Percentiles rank a stretch among this genome's conserved stretches.
phyloP scores from a whole-genome alignment of 2,797 vertebrate species.

The Ctenochaetus hawaiiensis region DNA sequence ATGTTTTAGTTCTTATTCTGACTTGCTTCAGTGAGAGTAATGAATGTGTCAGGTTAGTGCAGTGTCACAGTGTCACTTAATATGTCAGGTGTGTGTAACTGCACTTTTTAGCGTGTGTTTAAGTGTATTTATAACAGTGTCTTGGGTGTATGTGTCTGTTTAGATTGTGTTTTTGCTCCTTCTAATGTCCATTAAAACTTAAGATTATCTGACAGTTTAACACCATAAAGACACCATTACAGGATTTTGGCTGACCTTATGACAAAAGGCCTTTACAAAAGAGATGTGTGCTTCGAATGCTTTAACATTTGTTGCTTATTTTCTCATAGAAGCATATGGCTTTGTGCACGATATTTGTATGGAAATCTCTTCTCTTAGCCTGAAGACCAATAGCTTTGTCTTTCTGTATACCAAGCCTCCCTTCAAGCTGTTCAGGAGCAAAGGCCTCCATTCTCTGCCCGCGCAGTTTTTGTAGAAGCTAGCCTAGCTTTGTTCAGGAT shows the following conservation, averaged over 20 bases:
- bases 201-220: neutral
- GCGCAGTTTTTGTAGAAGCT: slow-evolving; percentile 62
- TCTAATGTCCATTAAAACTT: neutral
- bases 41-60: no score
- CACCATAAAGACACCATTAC: slow-evolving; percentile 1
- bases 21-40: no score
- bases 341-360: slow-evolving; percentile 28
- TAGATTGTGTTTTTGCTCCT: neutral
- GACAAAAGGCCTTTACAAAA: slow-evolving; percentile 1
- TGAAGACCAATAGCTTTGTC: slow-evolving; percentile 40
- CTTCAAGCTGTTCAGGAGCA: slow-evolving; percentile 46
- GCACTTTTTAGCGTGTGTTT: neutral
- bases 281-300: slow-evolving; percentile 16
- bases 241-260: neutral
- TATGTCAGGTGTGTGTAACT: neutral
- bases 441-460: slow-evolving; percentile 48
- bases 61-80: no score
- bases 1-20: no score
- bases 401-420: slow-evolving; percentile 30
- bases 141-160: neutral
- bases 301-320: slow-evolving; percentile 34
- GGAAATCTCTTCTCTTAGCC: slow-evolving; percentile 26
- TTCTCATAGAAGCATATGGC: slow-evolving; percentile 31
- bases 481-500: slow-evolving; percentile 81
- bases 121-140: slow-evolving; percentile 1